A percentile compares a stretch with the other conserved stretches of the same genome.
These are phyloP conservation scores for Archips xylosteana DNA, from an alignment of 2,888 invertebrate genomes.

Conservation along the genomic window DNA sequence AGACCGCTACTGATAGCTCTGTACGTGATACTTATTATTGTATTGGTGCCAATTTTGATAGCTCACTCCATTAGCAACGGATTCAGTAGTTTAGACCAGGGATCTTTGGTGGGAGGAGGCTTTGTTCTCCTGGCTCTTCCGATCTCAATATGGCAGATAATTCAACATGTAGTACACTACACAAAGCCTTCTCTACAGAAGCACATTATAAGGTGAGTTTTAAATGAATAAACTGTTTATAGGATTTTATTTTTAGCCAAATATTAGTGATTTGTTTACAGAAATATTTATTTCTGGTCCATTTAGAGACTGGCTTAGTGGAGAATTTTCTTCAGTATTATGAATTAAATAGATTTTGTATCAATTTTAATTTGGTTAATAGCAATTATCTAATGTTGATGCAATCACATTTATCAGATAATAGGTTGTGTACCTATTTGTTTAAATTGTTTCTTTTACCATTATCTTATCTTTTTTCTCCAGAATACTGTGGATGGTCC, in stretches of 20 bases:
- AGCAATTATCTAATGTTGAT: neutral
- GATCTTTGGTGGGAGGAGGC: constrained; percentile 94
- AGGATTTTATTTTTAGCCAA: too few relatives aligned
- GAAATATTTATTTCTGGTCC: neutral
- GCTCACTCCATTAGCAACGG: constrained; percentile 92
- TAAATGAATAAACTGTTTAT: neutral
- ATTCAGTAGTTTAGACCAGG: constrained; percentile 91
- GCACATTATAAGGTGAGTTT: constrained; percentile 93
- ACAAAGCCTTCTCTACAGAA: constrained; percentile 96
- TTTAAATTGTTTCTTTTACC: neutral
- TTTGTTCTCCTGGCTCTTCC: constrained; percentile 96
- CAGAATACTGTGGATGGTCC: constrained; percentile 98
- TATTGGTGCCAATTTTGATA: constrained; percentile 94
- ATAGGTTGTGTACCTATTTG: neutral
- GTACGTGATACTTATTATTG: constrained; percentile 92
- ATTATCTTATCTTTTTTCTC: constrained; percentile 54
- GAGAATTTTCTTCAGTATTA: neutral
- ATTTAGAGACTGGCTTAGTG: neutral
- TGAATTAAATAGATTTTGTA: neutral
- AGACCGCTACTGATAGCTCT: constrained; percentile 92
- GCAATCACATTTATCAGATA: neutral
- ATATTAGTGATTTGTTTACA: neutral
- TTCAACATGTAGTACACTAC: constrained; percentile 97
- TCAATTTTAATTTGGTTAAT: neutral
- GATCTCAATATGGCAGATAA: constrained; percentile 97